Base-by-base conservation (phyloP, 53 echinoderm and acorn worm genomes). In the Apostichopus leukothele region DNA sequence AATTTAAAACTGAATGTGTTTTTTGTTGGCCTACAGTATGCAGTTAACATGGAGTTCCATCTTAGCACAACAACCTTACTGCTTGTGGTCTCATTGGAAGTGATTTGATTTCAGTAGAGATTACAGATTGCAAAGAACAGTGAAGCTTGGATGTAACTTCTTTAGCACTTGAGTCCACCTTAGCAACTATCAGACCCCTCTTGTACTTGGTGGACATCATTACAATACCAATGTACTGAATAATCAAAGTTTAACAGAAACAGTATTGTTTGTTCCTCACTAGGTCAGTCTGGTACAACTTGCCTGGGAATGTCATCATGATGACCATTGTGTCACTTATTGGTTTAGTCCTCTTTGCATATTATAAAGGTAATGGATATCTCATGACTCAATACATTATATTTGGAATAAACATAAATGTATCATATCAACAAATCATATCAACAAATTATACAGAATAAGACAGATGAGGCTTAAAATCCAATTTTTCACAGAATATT, bases 241-340 rank as follows among this genome's bases (percentile, higher is more conserved):
- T 19, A 76, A 50, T 11, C 57, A 57, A 9, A 57, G 7, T 7
- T 57, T 10, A 57, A 10, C 7, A 57, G 57, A 57, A 57, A 57
- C 10, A 57, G 7, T 57, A 57, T 83, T 50, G 27, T 75, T 89
- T 79, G 86, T 51, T 51, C 25, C 60, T 63, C 76, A 60, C 7
- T 78, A 97, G 97, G 67, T 97, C 97, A 53, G 90, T 95, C 10
- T 97, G 97, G 97, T 95, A 92, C 67, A 92, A 92, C 26, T 75
- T 97, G 23, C 97, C 97, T 61, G 97, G 95, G 1, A 95, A 91
- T 21, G 77, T 97, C 22, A 79, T 97, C 5, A 94, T 97, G 90
- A 53, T 95, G 53, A 89, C 93, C 5, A 20, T 95, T 19, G 97
- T 97, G 4, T 84, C 92, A 54, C 89, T 95, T 9, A 91, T 94